These are phyloP conservation scores for Tetrapedia diversipes DNA, from an alignment of 2,888 invertebrate species.

Conservation along the genomic window DNA sequence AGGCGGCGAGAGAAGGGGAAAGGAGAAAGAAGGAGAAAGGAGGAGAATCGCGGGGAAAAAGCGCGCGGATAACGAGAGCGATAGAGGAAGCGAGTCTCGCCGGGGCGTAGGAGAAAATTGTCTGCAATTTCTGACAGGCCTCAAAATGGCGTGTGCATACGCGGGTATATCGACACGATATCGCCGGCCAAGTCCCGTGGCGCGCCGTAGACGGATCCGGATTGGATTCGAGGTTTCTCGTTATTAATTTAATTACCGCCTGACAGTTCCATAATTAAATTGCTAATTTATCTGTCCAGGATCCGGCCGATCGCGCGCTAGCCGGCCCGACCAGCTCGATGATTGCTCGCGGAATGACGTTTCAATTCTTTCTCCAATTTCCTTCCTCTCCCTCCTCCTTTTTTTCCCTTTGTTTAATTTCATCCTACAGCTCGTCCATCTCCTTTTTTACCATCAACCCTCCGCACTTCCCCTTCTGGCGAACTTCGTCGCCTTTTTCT, in stretches of 20 bases:
- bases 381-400: conserved; percentile 34
- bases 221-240: conserved; percentile 80
- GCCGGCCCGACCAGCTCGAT: conserved; percentile 68
- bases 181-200: conserved; percentile 57
- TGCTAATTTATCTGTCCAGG: conserved; percentile 81
- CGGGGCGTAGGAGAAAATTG: conserved; percentile 42
- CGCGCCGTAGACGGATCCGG: conserved; percentile 76
- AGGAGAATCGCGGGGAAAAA: not conserved
- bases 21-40: not conserved
- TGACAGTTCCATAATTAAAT: conserved; percentile 83
- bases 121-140: conserved; percentile 51
- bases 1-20: not conserved
- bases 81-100: conserved; percentile 5
- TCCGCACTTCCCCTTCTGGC: too few species aligned
- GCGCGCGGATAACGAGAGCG: conserved; percentile 24
- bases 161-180: conserved; percentile 44
- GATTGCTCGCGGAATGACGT: conserved; percentile 77
- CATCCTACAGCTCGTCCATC: conserved; percentile 8
- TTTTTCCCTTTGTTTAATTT: not conserved
- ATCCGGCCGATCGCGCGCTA: conserved; percentile 72
- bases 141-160: conserved; percentile 35
- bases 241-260: conserved; percentile 82
- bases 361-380: conserved; percentile 76
- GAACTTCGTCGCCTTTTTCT: conserved; percentile 32
- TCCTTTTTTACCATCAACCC: conserved; percentile 18